Evolutionary conservation across 1,140 invertebrate genomes (phyloP), one percentile per base, ranked within the genome.

Genomic region (Bombus haemorrhoidalis): DNA sequence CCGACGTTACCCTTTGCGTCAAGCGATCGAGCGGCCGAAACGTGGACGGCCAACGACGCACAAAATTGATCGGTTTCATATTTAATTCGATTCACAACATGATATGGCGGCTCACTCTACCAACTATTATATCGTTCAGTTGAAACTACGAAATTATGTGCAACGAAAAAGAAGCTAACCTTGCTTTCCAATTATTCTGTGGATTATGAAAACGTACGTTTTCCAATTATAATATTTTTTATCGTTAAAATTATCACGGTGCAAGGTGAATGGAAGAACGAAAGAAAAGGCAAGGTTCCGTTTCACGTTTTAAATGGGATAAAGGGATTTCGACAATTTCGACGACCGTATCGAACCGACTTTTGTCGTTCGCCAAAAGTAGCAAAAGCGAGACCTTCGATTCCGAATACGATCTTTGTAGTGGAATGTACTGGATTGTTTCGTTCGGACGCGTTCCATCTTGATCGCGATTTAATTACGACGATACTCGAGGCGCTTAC

Each of bases 1-100:
- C 81, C 41, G 81, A 68, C 81, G 41, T 62, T 73, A 37, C 69
- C 22, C 74, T 69, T 75, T 69, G 81, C 62, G 59, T 77, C 62
- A 34, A n/a, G n/a, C 57, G 77, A 83, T 83, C 81, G 25, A 32
- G 62, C 41, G 43, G 43, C 39, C 37, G 81, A 69, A 57, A 83
- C 74, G 62, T 15, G 74, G 22, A 77, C 81, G 62, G 4, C 10
- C 81, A 25, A 53, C 43, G 13, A 22, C 53, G 47, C 28, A 0
- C 22, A 22, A n/a, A n/a, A n/a, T n/a, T n/a, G n/a, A n/a, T n/a
- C n/a, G n/a, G n/a, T n/a, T n/a, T n/a, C n/a, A n/a, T n/a, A n/a
- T n/a, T n/a, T n/a, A 47, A 5, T 47, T 47, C 43, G 43, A 47
- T 47, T 47, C 43, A 13, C 43, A 15, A 47, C 13, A 6, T 15